Evolutionary conservation across 2,797 vertebrate genomes (phyloP).

Genomic region (Chromis chromis): DNA sequence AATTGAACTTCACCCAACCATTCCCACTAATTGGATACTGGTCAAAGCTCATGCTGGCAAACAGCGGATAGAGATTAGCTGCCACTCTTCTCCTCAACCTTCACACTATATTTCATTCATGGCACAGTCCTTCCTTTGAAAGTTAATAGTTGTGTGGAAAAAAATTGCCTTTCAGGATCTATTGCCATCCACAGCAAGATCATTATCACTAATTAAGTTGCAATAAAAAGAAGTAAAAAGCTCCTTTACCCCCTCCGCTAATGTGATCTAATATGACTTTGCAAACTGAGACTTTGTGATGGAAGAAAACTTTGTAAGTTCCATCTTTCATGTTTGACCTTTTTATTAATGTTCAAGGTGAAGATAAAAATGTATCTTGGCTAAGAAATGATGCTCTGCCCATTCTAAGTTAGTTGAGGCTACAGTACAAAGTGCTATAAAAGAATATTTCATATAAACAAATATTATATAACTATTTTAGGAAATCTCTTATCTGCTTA

Average conservation of each 20-base stretch:
- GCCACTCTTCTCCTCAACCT: not conserved
- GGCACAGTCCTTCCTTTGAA: not conserved
- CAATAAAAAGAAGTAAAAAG: not conserved
- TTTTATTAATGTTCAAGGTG: not conserved
- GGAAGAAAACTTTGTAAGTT: not conserved
- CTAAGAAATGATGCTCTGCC: not conserved
- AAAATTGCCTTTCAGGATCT: not conserved
- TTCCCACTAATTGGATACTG: no score
- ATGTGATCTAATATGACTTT: not conserved
- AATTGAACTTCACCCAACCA: no score
- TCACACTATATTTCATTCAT: not conserved
- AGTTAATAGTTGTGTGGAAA: not conserved
- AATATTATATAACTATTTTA: no score
- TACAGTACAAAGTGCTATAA: no score
- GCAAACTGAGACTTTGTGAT: conserved; percentile 6
- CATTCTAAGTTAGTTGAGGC: no score
- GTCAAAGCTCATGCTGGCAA: not conserved
- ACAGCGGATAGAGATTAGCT: no score
- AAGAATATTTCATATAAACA: no score
- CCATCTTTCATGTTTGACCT: conserved; percentile 2
- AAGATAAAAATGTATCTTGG: not conserved
- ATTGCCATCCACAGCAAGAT: not conserved
- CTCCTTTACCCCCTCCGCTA: not conserved
- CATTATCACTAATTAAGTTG: not conserved
- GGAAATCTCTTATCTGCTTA: no score